A percentile compares a stretch with the other conserved stretches of the same genome.
Conservation (phyloP, 2,888 invertebrate genomes). For the Erpobdella octoculata region DNA sequence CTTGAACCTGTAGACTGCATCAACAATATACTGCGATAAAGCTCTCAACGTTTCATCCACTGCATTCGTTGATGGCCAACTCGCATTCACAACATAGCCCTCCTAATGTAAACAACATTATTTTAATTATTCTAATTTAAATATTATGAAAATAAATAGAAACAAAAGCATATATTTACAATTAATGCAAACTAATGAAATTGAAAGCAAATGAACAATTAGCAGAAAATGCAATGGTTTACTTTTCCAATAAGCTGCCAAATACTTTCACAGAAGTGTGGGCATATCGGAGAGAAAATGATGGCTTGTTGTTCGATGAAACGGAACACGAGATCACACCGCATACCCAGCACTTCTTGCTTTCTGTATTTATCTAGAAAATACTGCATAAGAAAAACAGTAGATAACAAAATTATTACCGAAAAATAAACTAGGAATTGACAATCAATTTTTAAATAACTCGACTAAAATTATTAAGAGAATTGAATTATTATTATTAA, state of each 20-base stretch:
- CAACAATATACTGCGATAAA: constrained; percentile 78
- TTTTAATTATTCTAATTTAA: too few relatives aligned
- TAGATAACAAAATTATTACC: too few relatives aligned
- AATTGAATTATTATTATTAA: too few relatives aligned
- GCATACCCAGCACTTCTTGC: constrained; percentile 68
- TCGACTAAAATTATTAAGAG: too few relatives aligned
- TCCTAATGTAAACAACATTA: too few relatives aligned
- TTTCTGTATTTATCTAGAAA: constrained; percentile 93
- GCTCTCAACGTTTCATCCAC: constrained; percentile 74
- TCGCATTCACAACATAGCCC: constrained; percentile 62
- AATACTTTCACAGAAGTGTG: constrained; percentile 90
- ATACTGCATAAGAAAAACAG: too few relatives aligned
- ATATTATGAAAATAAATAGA: too few relatives aligned
- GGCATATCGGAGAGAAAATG: constrained; percentile 86
- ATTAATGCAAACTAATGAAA: too few relatives aligned
- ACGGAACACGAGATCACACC: constrained; percentile 66
- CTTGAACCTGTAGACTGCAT: constrained; percentile 82
- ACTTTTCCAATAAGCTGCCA: constrained; percentile 78
- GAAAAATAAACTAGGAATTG: too few relatives aligned
- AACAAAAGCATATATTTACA: not conserved
- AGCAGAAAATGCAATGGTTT: constrained; percentile 41
- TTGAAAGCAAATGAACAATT: not conserved
- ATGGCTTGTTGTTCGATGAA: constrained; percentile 83
- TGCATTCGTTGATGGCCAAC: constrained; percentile 72
- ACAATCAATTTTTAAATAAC: too few relatives aligned